phyloP scores from a whole-genome alignment of 2,797 vertebrate genomes.

The Amblyopsis hoosieri region DNA sequence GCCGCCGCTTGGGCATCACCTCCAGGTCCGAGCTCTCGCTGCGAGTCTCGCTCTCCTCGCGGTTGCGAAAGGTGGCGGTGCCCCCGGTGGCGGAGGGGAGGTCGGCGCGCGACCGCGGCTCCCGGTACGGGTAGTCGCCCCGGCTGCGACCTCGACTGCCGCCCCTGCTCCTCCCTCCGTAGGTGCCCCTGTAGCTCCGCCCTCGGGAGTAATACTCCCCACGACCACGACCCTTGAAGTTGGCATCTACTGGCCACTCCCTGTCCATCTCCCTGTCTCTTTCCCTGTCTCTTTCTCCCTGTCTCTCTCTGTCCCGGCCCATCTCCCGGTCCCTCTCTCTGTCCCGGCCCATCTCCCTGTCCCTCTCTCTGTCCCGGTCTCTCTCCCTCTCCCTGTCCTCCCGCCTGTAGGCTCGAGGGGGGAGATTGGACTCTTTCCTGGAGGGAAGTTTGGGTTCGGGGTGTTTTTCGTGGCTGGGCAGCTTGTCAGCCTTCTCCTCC shows the following conservation, averaged over 20 bases:
- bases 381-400: constrained; percentile 90
- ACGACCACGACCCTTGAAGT: constrained; percentile 90
- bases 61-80: constrained; percentile 81
- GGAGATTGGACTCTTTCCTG: constrained; percentile 84
- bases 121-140: constrained; percentile 90
- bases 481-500: constrained; percentile 89
- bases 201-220: constrained; percentile 98
- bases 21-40: constrained; percentile 99
- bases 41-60: constrained; percentile 97
- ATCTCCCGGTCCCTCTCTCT: constrained; percentile 60
- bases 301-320: constrained; percentile 73
- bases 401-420: constrained; percentile 87
- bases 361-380: constrained; percentile 86
- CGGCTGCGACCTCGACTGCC: constrained; percentile 84
- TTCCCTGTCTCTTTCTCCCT: constrained; percentile 85
- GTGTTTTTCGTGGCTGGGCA: constrained; percentile 78
- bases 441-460: constrained; percentile 82
- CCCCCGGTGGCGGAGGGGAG: constrained; percentile 77
- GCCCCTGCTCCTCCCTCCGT: constrained; percentile 87
- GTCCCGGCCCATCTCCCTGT: constrained; percentile 78
- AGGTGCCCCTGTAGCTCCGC: constrained; percentile 93
- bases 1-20: constrained; percentile 91
- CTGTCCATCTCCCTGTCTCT: constrained; percentile 58
- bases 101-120: constrained; percentile 87
- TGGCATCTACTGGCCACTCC: constrained; percentile 89